Evolutionary conservation across 2,888 invertebrate genomes (phyloP), one percentile per base, ranked within the genome.

Genomic region (Megaustenia siamemsis): DNA sequence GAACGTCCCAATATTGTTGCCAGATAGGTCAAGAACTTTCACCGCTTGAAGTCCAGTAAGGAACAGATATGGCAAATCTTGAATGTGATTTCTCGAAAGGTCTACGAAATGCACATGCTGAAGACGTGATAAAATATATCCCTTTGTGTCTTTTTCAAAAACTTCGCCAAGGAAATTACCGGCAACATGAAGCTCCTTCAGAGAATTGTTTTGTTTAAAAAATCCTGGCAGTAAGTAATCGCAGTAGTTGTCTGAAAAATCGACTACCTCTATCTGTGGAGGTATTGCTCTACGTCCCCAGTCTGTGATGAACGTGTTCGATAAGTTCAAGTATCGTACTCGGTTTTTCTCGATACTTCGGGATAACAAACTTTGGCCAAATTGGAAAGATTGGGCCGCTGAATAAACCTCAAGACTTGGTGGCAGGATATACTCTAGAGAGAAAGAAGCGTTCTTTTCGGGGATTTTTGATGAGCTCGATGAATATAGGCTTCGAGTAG

Each of bases 161-260:
- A 40, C 18, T 32, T 68, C 28, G 21, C 85, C 81, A 28, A 85
- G 66, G 43, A 71, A 75, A 38, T 81, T 81, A 0, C 81, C 56
- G 12, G 66, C 40, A 2, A 63, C n/a, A 43, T 81, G 56, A 12
- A 83, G 43, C n/a, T 43, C 56, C 60, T 38, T 32, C 56, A 83
- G 8, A 6, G 71, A 73, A 32, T 82, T 82, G 28, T 82, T 71
- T 8, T 12, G n/a, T 0, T 21, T 18, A 6, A 83, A 53, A 38
- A 83, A 83, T 15, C n/a, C 18, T 15, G 10, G 4, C 32, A 6
- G 38, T 10, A 83, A 40, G n/a, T 8, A n/a, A n/a, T 76, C 76
- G 49, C 83, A 83, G 10, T 28, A 73, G 43, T 83, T 83, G 10
- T 83, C 38, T 12, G 83, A 83, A 24, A 83, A 68, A 76, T 83